Evolutionary conservation across 2,888 invertebrate species (phyloP).

Genomic region (Phaonia tiefii): DNA sequence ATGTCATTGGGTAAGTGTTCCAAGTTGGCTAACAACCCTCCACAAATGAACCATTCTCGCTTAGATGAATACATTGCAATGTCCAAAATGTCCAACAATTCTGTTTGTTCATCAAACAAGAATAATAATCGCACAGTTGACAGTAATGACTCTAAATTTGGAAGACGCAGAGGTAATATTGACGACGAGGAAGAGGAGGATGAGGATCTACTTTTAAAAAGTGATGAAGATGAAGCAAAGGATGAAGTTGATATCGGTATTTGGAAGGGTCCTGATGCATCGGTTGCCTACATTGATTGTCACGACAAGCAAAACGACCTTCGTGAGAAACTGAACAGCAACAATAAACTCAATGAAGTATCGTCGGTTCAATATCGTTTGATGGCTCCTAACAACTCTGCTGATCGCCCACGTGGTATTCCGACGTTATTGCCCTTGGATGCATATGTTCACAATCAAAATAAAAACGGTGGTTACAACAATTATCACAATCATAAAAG

Average conservation of each 20-base stretch:
- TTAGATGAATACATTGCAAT: constrained; percentile 65
- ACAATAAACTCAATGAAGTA: background rate
- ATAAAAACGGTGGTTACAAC: constrained; percentile 42
- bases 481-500: constrained; percentile 3
- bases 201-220: constrained; percentile 25
- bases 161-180: constrained; percentile 53
- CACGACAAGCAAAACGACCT: constrained; percentile 55
- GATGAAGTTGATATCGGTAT: constrained; percentile 37
- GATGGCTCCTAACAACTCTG: constrained; percentile 69
- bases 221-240: background rate
- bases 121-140: constrained; percentile 10
- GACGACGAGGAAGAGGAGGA: constrained; percentile 61
- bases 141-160: constrained; percentile 57
- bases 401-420: constrained; percentile 69
- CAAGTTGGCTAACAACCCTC: background rate
- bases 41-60: background rate
- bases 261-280: constrained; percentile 68
- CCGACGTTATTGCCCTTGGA: constrained; percentile 70
- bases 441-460: constrained; percentile 43
- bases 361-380: constrained; percentile 66
- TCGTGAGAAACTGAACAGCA: constrained; percentile 60
- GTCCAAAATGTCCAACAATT: constrained; percentile 43
- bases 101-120: background rate
- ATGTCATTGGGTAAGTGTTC: constrained; percentile 67
- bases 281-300: constrained; percentile 60